A percentile compares a stretch with the other conserved stretches of the same genome.
These are phyloP conservation scores for Drosophila nannoptera DNA, from an alignment of 1,140 invertebrate genomes.

Conservation along the genomic window DNA sequence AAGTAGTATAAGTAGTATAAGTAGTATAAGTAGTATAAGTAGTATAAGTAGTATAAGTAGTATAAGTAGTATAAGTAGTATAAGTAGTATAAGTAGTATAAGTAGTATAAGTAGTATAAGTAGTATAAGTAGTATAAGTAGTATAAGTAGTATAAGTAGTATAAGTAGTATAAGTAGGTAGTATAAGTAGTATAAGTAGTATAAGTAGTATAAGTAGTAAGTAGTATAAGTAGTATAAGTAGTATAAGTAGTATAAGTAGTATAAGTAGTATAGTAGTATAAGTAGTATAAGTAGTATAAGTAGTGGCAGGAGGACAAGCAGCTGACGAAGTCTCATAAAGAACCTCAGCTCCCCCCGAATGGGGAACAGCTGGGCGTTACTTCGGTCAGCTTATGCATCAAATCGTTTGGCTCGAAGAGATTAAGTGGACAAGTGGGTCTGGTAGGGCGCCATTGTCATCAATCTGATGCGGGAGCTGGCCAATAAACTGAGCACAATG, in stretches of 20 bases:
- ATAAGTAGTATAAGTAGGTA: neutral
- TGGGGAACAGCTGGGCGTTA: constrained; percentile 21
- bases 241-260: neutral
- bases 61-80: neutral
- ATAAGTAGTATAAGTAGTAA: neutral
- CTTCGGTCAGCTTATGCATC: constrained; percentile 51
- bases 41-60: neutral
- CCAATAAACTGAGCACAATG: constrained; percentile 42
- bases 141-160: neutral
- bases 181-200: neutral
- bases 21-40: neutral
- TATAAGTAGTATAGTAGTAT: neutral
- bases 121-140: neutral
- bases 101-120: neutral
- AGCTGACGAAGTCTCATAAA: neutral
- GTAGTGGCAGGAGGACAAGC: no score
- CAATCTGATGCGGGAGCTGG: constrained; percentile 27
- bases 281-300: no score
- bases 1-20: neutral
- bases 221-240: neutral
- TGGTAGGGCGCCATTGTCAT: constrained; percentile 14
- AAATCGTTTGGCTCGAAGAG: constrained; percentile 48
- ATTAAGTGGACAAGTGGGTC: constrained; percentile 24
- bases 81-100: neutral
- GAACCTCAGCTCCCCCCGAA: constrained; percentile 11